Percentiles rank a stretch among this genome's conserved stretches.
phyloP scores from a whole-genome alignment of 2,797 vertebrate species.

The Brachyrhaphis roseni region DNA sequence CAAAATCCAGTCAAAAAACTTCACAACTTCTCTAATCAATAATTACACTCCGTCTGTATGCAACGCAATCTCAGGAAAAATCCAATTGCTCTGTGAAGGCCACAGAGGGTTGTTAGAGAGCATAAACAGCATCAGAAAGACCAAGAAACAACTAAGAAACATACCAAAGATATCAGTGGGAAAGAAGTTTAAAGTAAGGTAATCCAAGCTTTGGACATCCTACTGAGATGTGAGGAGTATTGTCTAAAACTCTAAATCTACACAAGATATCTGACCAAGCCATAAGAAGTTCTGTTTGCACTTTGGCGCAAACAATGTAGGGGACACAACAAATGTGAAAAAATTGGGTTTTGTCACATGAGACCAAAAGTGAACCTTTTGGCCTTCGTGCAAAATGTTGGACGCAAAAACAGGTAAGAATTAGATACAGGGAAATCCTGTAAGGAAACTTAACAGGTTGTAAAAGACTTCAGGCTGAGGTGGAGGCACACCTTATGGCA shows the following conservation, averaged over 20 bases:
- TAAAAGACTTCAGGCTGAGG: background rate
- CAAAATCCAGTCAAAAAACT: background rate
- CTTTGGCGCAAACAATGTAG: background rate
- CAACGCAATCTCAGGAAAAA: background rate
- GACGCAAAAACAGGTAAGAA: background rate
- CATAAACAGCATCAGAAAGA: background rate
- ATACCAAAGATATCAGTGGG: background rate
- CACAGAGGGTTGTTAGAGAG: background rate
- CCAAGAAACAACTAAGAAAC: background rate
- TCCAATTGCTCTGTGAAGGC: background rate
- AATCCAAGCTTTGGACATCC: background rate
- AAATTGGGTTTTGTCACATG: background rate
- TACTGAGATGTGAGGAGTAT: background rate
- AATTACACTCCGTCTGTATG: background rate
- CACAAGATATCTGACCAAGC: background rate
- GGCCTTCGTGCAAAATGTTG: background rate
- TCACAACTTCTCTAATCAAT: background rate
- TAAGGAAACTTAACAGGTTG: background rate
- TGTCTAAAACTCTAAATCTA: background rate
- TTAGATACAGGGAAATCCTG: background rate
- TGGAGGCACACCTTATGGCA: background rate
- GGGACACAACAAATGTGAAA: background rate
- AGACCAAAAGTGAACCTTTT: background rate
- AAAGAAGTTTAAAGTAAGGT: background rate
- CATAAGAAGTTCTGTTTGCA: background rate